phyloP scores from a whole-genome alignment of 2,113 vertebrate species.

The Tenrec ecaudatus region DNA sequence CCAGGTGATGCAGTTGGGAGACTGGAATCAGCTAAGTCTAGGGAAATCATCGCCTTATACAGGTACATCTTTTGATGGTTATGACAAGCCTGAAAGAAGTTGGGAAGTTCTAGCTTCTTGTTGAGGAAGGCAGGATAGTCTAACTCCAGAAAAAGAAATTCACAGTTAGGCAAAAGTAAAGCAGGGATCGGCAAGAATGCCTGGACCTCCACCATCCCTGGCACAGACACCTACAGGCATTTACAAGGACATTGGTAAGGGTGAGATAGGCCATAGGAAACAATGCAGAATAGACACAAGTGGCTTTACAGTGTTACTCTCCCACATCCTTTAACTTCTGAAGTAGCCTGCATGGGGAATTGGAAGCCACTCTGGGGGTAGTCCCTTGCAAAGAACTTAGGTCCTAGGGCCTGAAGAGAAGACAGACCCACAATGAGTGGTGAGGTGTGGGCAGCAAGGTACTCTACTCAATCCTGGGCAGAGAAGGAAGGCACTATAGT shows the following conservation, averaged over 20 bases:
- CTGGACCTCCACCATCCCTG: background rate
- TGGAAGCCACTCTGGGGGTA: fast-evolving
- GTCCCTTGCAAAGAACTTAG: background rate
- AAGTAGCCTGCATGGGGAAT: background rate
- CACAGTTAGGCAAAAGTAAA: background rate
- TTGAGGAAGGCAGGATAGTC: background rate
- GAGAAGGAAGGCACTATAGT: background rate
- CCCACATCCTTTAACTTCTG: background rate
- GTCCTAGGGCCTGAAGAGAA: background rate
- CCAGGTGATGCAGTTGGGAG: background rate
- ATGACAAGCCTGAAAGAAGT: background rate
- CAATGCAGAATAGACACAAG: fast-evolving
- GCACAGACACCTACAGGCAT: background rate
- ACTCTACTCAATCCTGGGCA: background rate
- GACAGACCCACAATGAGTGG: fast-evolving
- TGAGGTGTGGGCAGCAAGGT: no score
- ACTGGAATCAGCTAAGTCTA: background rate
- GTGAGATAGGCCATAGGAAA: background rate
- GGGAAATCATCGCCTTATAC: background rate
- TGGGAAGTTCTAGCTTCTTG: background rate
- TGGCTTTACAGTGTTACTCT: background rate
- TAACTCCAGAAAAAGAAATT: background rate
- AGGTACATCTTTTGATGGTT: background rate
- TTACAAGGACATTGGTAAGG: background rate
- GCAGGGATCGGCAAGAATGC: background rate